A percentile compares a stretch with the other conserved stretches of the same genome.
phyloP scores from a whole-genome alignment of 2,888 invertebrate species.

The Sipha maydis region DNA sequence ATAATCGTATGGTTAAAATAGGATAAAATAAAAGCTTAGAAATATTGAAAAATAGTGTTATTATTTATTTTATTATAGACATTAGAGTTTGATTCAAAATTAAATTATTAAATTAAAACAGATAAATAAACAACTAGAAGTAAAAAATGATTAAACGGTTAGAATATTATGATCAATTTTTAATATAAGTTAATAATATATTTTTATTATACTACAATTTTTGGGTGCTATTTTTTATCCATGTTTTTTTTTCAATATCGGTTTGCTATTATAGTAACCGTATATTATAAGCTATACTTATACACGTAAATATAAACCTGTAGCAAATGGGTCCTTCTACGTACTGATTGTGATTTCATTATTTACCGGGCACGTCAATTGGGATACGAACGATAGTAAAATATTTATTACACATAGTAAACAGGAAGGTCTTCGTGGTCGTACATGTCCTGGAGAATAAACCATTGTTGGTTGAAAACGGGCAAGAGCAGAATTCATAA shows the following conservation, averaged over 20 bases:
- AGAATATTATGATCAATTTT: no score
- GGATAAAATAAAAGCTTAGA: no score
- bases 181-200: not conserved
- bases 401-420: constrained; percentile 51
- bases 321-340: not conserved
- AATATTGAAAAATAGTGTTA: no score
- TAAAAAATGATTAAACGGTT: no score
- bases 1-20: no score
- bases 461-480: constrained; percentile 58
- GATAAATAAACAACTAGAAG: no score
- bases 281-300: constrained; percentile 26
- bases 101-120: no score
- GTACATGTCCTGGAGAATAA: constrained; percentile 53
- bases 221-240: constrained; percentile 22
- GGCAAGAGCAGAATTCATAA: constrained; percentile 61
- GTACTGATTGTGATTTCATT: constrained; percentile 30
- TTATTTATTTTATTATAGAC: no score
- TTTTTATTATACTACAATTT: not conserved
- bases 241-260: not conserved
- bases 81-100: no score
- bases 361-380: constrained; percentile 48
- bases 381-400: constrained; percentile 57
- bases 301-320: constrained; percentile 22
- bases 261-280: not conserved
- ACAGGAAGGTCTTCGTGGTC: constrained; percentile 55